Evolutionary conservation across 2,113 vertebrate species (phyloP), one percentile per base, ranked within the genome.

Genomic region (Prietella phreatophila): DNA sequence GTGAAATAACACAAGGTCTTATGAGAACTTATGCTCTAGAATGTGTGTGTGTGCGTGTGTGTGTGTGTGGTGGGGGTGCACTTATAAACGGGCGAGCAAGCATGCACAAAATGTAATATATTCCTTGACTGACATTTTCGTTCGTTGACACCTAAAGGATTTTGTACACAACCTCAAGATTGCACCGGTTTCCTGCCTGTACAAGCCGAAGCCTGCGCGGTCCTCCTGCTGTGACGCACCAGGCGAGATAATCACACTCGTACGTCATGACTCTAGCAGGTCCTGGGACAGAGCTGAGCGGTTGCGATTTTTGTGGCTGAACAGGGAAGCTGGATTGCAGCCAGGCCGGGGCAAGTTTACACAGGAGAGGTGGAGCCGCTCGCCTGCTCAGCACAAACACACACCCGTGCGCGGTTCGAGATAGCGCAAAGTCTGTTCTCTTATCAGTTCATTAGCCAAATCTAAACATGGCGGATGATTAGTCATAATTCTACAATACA

Each of bases 281-380:
- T 65, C 78, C 71, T 63, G 78, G 79, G 81, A 88, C 60, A 63
- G 30, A 88, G 19, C 53, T 83, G 61, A 79, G 53, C 17, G 39
- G 75, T 53, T 83, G 55, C 27, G 50, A 9, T 56, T 36, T 87
- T 69, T 36, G 67, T 30, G 65, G 53, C 82, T 67, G 36, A 71
- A 82, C 39, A 36, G 6, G 50, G 53, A 33, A 83, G 71, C 47
- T 88, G 60, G 50, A 85, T 14, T 69, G 27, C 69, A 83, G 83
- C 85, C 82, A 89, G 56, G 20, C 11, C 25, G 60, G 85, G 83
- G 55, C 89, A 85, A 87, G 88, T 90, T 90, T 87, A 89, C 88
- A 90, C 88, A 90, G 86, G 83, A 85, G 61, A 85, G 83, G 55
- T 85, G 85, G 85, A 81, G 81, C 73, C 36, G 56, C 65, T 87